Evolutionary conservation across 2,797 vertebrate species (phyloP), one percentile per base, ranked within the genome.

Genomic region (Coregonus suidteri): DNA sequence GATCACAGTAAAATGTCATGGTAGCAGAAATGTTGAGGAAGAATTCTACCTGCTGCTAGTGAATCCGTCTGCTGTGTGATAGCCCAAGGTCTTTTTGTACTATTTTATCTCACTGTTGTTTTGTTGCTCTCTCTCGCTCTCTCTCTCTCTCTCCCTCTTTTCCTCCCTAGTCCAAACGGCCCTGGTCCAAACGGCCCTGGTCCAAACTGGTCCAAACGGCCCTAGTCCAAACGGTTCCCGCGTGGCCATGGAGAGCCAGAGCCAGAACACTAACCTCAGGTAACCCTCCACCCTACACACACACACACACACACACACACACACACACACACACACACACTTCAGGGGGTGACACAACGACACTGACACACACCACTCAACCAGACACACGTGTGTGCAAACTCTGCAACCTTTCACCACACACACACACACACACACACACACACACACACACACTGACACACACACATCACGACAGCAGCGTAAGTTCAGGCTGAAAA

Each of bases 211-310:
- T 90, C 77, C 80, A 77, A 82, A 82, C 91, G 94, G 92, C 83
- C 91, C 93, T 52, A 93, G 88, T 91, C 89, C 93, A 87, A 94
- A 94, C 85, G 92, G 93, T 83, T 92, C 92, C 89, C 92, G 92
- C 71, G 91, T 89, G 84, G 87, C 90, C 83, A 86, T 83, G 80
- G 93, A 94, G 56, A 91, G 91, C 92, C 92, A 94, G 83, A 93
- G 91, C 92, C 92, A 94, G 83, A 93, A 93, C 91, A 92, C 91
- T 91, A 93, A 94, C 91, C 86, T 92, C 89, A 93, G 93, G 92
- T 94, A 91, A 93, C 84, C 81, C 16, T 30, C 31, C 6, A 34
- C 3, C 51, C n/a, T 67, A 64, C 4, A 74, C 69, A 69, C 71
- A 41, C 66, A 77, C 73, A 73, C 75, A 75, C 41, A 31, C 70